Conservation (phyloP, 2,888 invertebrate genomes). For the Chromoteleia sp. region DNA sequence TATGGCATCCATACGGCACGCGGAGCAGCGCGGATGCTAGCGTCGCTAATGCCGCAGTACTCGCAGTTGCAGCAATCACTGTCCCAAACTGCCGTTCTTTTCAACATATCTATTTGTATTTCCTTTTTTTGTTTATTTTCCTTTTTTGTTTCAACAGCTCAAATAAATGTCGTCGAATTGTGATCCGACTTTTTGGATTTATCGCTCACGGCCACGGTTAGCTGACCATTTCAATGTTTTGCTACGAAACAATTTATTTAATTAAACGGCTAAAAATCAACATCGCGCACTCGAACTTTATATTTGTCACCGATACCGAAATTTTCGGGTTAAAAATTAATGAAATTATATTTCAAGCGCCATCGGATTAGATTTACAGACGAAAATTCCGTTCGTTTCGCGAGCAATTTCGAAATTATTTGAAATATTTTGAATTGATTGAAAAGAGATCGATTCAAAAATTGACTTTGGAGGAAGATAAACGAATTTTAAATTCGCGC, state of each 20-base stretch:
- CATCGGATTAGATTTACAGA: too few species aligned
- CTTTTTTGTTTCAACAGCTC: conserved; percentile 33
- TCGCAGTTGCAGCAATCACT: conserved; percentile 63
- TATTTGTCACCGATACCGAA: conserved; percentile 17
- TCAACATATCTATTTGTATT: conserved; percentile 50
- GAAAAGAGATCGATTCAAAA: background rate
- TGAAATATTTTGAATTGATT: too few species aligned
- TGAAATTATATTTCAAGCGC: too few species aligned
- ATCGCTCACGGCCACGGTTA: conserved; percentile 19
- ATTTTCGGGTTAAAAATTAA: background rate
- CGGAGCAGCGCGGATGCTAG: conserved; percentile 56
- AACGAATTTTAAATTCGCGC: background rate
- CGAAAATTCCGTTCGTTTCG: too few species aligned
- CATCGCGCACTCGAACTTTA: background rate
- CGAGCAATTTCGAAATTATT: too few species aligned
- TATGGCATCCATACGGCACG: conserved; percentile 67
- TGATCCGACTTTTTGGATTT: conserved; percentile 44
- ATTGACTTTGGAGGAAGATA: background rate
- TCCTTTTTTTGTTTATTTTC: background rate
- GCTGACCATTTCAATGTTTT: conserved; percentile 20
- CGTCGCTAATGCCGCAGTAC: conserved; percentile 62
- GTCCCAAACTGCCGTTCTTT: conserved; percentile 19
- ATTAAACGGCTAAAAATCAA: conserved; percentile 35
- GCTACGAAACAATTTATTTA: conserved; percentile 37
- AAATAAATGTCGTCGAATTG: conserved; percentile 54